Percentiles rank a stretch among this genome's conserved stretches.
phyloP scores from a whole-genome alignment of 2,113 vertebrate species.

The Pteropus alecto region DNA sequence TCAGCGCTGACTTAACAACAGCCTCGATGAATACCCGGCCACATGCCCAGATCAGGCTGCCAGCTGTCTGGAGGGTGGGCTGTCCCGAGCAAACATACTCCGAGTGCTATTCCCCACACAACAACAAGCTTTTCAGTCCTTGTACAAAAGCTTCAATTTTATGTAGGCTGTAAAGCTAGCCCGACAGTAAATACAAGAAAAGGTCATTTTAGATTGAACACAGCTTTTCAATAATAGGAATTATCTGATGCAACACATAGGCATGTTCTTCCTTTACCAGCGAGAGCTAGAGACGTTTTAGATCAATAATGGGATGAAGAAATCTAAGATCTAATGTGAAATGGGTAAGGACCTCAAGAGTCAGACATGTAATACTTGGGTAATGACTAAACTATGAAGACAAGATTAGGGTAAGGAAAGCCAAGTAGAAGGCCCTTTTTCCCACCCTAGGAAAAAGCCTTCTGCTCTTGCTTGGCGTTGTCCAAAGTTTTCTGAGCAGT shows the following conservation, averaged over 20 bases:
- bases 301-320: conserved; percentile 63
- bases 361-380: neutral
- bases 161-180: conserved; percentile 61
- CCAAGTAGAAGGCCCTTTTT: conserved; percentile 41
- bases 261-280: conserved; percentile 54
- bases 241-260: conserved; percentile 67
- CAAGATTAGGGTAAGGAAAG: neutral
- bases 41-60: neutral
- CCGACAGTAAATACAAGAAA: conserved; percentile 77
- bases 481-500: neutral
- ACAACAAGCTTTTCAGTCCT: conserved; percentile 45
- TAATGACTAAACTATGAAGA: neutral
- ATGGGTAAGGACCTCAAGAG: conserved; percentile 11
- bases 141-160: conserved; percentile 71
- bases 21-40: neutral
- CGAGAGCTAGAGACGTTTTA: conserved; percentile 62
- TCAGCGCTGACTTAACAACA: conserved; percentile 44
- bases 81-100: conserved; percentile 65
- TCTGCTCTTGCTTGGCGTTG: neutral
- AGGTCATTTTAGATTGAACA: conserved; percentile 81
- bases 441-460: neutral
- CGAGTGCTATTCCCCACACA: conserved; percentile 43
- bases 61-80: conserved; percentile 45
- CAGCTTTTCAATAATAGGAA: conserved; percentile 75
- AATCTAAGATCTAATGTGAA: conserved; percentile 56